phyloP scores from a whole-genome alignment of 2,113 vertebrate genomes.

The Suricata suricatta region DNA sequence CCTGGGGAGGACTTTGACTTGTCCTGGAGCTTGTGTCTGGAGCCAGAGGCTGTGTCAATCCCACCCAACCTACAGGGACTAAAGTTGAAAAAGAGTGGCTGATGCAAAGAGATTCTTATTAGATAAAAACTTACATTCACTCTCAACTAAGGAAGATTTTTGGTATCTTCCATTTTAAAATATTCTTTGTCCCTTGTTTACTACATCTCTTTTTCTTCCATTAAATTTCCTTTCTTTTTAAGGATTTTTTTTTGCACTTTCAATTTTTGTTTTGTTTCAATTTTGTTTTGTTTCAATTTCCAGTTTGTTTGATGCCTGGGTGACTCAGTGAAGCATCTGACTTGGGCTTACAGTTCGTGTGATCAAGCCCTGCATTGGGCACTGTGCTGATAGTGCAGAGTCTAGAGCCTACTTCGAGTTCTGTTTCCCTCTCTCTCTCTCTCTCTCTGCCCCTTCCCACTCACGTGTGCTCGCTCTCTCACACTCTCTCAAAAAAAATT shows the following conservation, averaged over 20 bases:
- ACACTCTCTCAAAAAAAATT: no score
- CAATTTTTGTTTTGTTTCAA: no score
- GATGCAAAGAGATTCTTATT: background rate
- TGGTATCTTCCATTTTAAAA: background rate
- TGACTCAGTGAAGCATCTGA: no score
- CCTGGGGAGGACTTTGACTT: background rate
- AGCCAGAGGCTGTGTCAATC: background rate
- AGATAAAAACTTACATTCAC: background rate
- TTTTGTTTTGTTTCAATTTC: no score
- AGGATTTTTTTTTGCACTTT: background rate
- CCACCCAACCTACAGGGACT: background rate
- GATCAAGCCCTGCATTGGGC: no score
- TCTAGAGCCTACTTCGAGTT: no score
- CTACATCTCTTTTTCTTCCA: background rate
- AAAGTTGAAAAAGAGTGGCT: background rate
- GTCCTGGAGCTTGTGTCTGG: background rate
- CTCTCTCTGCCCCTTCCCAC: no score
- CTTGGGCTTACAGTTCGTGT: no score
- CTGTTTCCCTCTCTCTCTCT: no score
- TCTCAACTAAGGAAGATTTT: background rate
- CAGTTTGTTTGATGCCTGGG: background rate
- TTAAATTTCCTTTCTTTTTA: background rate
- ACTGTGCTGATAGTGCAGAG: no score
- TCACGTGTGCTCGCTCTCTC: no score
- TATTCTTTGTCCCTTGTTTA: background rate